Evolutionary conservation across 2,888 invertebrate species (phyloP).

Genomic region (Sminthurinus aureus): DNA sequence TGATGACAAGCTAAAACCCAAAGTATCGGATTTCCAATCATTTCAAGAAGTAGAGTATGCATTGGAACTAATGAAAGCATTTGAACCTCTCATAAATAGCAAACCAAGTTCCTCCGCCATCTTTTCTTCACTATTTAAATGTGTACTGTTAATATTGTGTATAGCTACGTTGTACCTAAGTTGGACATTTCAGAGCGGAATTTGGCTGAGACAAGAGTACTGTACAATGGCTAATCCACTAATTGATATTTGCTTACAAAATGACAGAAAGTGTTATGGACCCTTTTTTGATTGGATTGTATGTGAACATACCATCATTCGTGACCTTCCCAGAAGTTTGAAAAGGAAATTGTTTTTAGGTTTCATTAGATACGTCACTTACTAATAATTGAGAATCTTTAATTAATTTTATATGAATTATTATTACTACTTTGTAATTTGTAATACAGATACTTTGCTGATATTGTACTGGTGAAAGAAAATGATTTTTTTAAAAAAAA

Average conservation of each 20-base stretch:
- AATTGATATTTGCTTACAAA: neutral
- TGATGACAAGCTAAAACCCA: neutral
- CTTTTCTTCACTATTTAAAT: neutral
- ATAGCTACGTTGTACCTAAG: neutral
- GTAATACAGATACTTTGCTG: neutral
- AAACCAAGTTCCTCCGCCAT: neutral
- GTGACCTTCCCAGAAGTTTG: neutral
- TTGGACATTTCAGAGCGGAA: neutral
- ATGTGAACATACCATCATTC: neutral
- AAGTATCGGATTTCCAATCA: neutral
- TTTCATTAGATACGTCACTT: neutral
- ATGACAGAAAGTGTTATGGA: neutral
- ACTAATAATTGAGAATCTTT: neutral
- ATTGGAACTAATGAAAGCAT: neutral
- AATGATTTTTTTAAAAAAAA: neutral
- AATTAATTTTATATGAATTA: neutral
- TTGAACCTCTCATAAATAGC: neutral
- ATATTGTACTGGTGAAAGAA: neutral
- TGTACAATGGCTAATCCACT: neutral
- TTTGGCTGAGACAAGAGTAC: neutral
- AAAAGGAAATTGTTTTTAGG: neutral
- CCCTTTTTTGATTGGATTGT: neutral
- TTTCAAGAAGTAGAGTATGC: neutral
- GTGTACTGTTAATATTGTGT: neutral
- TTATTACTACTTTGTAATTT: neutral